phyloP scores from a whole-genome alignment of 1,140 invertebrate species.

The Pseudomyrmex sp. region DNA sequence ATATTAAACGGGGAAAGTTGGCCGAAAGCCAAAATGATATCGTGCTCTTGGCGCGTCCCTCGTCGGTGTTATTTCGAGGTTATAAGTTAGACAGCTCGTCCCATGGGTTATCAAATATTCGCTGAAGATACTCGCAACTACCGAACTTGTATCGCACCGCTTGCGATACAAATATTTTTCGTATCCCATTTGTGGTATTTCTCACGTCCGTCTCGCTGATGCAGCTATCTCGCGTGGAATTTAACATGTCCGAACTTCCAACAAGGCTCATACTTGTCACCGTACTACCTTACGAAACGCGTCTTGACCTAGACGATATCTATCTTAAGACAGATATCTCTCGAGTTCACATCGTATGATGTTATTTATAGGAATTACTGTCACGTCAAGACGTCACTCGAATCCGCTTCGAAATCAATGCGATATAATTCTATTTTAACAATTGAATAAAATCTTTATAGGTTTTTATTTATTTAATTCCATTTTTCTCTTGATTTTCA shows the following conservation, averaged over 20 bases:
- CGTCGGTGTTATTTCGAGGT: conserved; percentile 42
- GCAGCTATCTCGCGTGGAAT: conserved; percentile 13
- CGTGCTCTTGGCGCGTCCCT: conserved; percentile 25
- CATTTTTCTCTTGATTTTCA: no score
- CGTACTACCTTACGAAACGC: neutral
- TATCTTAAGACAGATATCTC: neutral
- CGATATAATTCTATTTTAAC: neutral
- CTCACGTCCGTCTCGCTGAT: conserved; percentile 45
- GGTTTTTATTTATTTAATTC: neutral
- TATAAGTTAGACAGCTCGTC: conserved; percentile 53
- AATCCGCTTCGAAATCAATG: neutral
- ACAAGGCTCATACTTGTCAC: neutral
- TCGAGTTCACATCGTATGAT: neutral
- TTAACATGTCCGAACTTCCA: conserved; percentile 43
- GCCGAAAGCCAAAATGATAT: conserved; percentile 42
- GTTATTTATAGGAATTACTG: conserved; percentile 10
- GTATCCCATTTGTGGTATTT: conserved; percentile 51
- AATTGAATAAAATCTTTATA: neutral
- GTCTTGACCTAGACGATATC: conserved; percentile 32
- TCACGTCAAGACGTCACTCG: neutral
- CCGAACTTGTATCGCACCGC: conserved; percentile 48
- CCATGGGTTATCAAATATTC: conserved; percentile 54
- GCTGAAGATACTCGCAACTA: conserved; percentile 54
- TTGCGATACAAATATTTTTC: conserved; percentile 38
- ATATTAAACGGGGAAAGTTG: conserved; percentile 35